Percentiles rank a stretch among this genome's conserved stretches.
Conservation (phyloP, 53 echinoderm and acorn worm species). For the Holothuria leucospilota region DNA sequence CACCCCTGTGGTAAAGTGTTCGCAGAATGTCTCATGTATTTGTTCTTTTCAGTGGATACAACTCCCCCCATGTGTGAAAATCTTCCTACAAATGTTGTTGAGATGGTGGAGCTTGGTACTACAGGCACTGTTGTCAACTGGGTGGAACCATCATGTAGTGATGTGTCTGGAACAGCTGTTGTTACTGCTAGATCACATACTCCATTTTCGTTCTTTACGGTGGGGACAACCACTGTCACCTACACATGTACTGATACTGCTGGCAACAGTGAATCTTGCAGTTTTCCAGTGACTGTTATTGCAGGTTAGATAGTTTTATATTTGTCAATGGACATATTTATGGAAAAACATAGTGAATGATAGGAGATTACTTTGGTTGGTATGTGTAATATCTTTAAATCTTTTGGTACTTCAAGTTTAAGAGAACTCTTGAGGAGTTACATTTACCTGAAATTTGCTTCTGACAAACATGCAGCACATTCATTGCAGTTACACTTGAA, state of each 20-base stretch:
- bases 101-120: constrained; percentile 34
- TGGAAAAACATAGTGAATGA: no score
- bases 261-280: constrained; percentile 42
- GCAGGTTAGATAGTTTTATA: constrained; percentile 11
- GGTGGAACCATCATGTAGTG: constrained; percentile 13
- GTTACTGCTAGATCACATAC: constrained; percentile 36
- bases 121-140: constrained; percentile 26
- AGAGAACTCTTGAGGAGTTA: no score
- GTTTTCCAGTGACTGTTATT: constrained; percentile 45
- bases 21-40: neutral
- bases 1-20: no score
- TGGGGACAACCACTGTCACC: constrained; percentile 63
- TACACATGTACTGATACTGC: constrained; percentile 62
- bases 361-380: neutral
- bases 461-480: no score
- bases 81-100: constrained; percentile 29
- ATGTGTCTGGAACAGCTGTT: constrained; percentile 46
- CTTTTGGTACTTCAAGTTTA: neutral
- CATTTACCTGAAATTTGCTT: no score
- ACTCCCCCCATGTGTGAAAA: constrained; percentile 33
- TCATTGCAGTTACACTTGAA: no score
- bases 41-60: constrained; percentile 43
- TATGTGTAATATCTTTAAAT: neutral
- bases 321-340: no score
- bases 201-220: constrained; percentile 54